phyloP scores from a whole-genome alignment of 1,140 invertebrate genomes.

The Bactericera cockerelli region DNA sequence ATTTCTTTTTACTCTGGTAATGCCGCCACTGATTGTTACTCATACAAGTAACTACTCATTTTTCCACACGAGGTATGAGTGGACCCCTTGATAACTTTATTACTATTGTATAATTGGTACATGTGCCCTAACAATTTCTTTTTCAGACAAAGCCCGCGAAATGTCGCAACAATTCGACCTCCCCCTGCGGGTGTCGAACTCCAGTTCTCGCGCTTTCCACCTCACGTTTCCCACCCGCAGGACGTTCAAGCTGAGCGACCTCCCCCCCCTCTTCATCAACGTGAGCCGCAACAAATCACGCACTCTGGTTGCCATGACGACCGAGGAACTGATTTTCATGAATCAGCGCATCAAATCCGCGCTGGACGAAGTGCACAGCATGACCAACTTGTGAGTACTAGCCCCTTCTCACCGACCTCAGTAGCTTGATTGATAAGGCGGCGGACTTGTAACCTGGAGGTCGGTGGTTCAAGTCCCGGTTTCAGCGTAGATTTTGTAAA shows the following conservation, averaged over 20 bases:
- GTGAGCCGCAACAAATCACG: slow-evolving; percentile 37
- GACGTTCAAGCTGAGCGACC: slow-evolving; percentile 35
- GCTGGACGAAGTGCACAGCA: slow-evolving; percentile 56
- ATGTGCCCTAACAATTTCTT: no score
- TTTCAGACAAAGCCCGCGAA: slow-evolving; percentile 39
- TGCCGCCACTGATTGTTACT: no score
- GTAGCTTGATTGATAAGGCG: no score
- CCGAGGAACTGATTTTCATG: slow-evolving; percentile 50
- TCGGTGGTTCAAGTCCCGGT: no score
- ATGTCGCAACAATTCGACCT: slow-evolving; percentile 46
- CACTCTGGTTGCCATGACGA: slow-evolving; percentile 55
- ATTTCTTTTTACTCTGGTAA: no score
- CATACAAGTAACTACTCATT: no score
- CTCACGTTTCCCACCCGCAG: slow-evolving; percentile 41
- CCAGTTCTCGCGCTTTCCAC: slow-evolving; percentile 53
- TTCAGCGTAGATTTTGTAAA: no score
- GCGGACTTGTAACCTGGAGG: no score
- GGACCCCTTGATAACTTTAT: no score
- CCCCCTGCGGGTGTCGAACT: slow-evolving; percentile 47
- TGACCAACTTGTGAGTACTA: slow-evolving; percentile 56
- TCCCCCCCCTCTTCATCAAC: slow-evolving; percentile 50
- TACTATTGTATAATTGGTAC: no score
- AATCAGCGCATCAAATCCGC: slow-evolving; percentile 53
- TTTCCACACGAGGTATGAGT: no score
- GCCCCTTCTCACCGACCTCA: neutral